These are phyloP conservation scores for Synergus itoensis DNA, from an alignment of 2,888 invertebrate species.

Conservation along the genomic window DNA sequence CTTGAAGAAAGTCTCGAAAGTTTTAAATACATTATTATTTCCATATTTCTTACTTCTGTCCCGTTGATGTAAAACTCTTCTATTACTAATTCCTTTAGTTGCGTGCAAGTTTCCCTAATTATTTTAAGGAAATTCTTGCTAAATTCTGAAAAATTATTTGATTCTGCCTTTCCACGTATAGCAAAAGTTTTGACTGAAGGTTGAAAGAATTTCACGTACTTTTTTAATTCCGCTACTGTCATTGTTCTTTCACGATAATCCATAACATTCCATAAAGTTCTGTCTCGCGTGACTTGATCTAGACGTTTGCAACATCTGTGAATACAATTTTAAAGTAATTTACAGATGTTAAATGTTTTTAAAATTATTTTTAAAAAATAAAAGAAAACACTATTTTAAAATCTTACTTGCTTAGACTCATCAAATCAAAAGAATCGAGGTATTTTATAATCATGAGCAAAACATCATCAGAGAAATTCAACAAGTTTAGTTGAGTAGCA, in stretches of 20 bases:
- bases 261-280: slow-evolving; percentile 79
- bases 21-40: slow-evolving; percentile 1
- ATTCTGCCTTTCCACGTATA: slow-evolving; percentile 68
- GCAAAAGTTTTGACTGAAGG: slow-evolving; percentile 75
- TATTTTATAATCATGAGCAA: slow-evolving; percentile 79
- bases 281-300: slow-evolving; percentile 78
- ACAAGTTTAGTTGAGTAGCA: slow-evolving; percentile 66
- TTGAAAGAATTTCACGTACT: slow-evolving; percentile 78
- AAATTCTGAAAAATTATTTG: slow-evolving; percentile 73
- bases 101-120: slow-evolving; percentile 74
- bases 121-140: slow-evolving; percentile 72
- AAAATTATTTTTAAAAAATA: neutral
- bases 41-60: slow-evolving; percentile 72
- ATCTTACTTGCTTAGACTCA: slow-evolving; percentile 61
- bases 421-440: slow-evolving; percentile 79
- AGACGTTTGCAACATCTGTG: slow-evolving; percentile 79
- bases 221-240: slow-evolving; percentile 73
- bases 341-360: neutral
- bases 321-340: slow-evolving; percentile 18
- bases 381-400: slow-evolving; percentile 32
- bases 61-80: slow-evolving; percentile 80
- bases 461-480: slow-evolving; percentile 82
- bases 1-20: neutral
- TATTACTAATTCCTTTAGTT: slow-evolving; percentile 77
- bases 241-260: slow-evolving; percentile 76